Evolutionary conservation across 1,140 invertebrate genomes (phyloP), one percentile per base, ranked within the genome.

Genomic region (Ceratoteleas bidentatus): DNA sequence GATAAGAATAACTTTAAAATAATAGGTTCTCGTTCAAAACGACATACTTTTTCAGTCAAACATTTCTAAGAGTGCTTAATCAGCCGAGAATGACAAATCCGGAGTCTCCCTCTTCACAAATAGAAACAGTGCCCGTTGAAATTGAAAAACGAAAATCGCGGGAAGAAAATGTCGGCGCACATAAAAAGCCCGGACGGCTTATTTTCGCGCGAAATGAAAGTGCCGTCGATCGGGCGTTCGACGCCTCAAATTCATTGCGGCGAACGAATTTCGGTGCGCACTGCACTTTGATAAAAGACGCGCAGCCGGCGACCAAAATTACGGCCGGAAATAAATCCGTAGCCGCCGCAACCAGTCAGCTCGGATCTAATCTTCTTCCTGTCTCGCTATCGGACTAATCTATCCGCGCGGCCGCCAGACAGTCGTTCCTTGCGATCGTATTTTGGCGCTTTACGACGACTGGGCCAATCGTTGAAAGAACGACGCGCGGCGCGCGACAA

Each of bases 401-500:
- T 72, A 66, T 80, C 66, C 65, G n/a, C 65, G 58, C 65, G 9
- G 10, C 38, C 2, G 10, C 32, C 16, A 84, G 75, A 72, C 65
- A 76, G 52, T 75, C 68, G 62, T 76, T 78, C 62, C 70, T 66
- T 69, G 43, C 40, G 70, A 78, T 79, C 81, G 81, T 79, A 85
- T 85, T 85, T 85, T 78, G 77, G 77, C 65, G 47, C 38, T 77
- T 72, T 79, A 81, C 78, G 73, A 82, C 72, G 43, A 72, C 77
- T 50, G 64, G 70, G 47, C 81, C 78, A 79, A 73, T 84, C 82
- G 75, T 86, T 86, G 83, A 84, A 85, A 83, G 57, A 83, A 73
- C 72, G 72, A 86, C 65, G 69, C 77, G 65, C 38, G 49, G 53
- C 38, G 56, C 65, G 38, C 43, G 45, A 70, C 52, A 81, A 81